Conservation (phyloP, 2,113 vertebrate genomes). For the Myanophis thanlyinensis region DNA sequence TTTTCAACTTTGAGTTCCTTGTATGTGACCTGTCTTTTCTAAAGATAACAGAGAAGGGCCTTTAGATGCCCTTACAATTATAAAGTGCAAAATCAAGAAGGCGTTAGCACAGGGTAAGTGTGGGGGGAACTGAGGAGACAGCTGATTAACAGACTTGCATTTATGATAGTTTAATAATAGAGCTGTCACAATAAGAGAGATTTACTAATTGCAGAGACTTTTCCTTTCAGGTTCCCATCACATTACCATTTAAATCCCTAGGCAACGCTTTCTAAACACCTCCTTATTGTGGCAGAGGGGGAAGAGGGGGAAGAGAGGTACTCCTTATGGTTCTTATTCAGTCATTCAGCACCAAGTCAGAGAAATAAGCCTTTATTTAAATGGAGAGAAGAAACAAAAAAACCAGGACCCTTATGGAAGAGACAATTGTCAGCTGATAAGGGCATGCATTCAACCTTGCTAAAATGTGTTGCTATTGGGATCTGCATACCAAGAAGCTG, state of each 20-base stretch:
- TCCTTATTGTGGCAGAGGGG: slow-evolving; percentile 40
- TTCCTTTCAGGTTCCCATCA: slow-evolving; percentile 65
- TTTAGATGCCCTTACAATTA: not conserved
- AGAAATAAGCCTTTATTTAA: not conserved
- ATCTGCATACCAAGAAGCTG: not conserved
- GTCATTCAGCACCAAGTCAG: slow-evolving; percentile 13
- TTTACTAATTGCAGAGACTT: slow-evolving; percentile 69
- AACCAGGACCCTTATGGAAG: not conserved
- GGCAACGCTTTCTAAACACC: slow-evolving; percentile 14
- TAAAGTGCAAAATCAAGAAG: slow-evolving; percentile 16
- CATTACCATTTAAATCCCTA: slow-evolving; percentile 62
- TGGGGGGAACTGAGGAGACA: slow-evolving; percentile 55
- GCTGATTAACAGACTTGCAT: slow-evolving; percentile 66
- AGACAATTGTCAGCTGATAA: not conserved
- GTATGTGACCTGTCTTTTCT: not conserved
- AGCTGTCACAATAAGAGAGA: slow-evolving; percentile 72
- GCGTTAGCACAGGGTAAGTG: slow-evolving; percentile 36
- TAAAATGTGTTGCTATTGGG: not conserved
- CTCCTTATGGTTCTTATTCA: slow-evolving; percentile 13
- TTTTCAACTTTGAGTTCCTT: not conserved
- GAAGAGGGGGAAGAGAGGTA: slow-evolving; percentile 24
- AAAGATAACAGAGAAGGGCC: not conserved
- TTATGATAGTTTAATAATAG: slow-evolving; percentile 72
- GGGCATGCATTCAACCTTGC: not conserved
- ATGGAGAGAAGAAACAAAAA: not conserved